Conservation (phyloP, 1,140 invertebrate genomes). For the Magallana angulata region DNA sequence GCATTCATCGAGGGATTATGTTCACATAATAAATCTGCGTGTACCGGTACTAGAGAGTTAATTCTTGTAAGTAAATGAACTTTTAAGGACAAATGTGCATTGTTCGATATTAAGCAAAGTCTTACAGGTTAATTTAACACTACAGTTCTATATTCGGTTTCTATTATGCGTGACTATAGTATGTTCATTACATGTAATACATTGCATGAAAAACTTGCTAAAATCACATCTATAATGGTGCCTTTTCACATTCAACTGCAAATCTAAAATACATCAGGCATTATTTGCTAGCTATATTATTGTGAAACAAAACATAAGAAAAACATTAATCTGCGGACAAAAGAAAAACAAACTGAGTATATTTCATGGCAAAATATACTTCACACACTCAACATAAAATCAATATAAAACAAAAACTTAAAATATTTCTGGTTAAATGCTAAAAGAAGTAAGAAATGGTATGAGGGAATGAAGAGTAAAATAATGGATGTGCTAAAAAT, state of each 20-base stretch:
- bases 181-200: neutral
- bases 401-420: neutral
- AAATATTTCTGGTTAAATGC: constrained; percentile 3
- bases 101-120: neutral
- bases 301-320: neutral
- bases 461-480: neutral
- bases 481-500: too few relatives aligned
- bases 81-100: neutral
- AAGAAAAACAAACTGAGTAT: neutral
- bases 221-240: neutral
- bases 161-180: neutral
- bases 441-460: neutral
- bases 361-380: neutral
- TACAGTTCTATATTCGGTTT: neutral
- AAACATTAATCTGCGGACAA: neutral
- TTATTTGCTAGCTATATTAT: neutral
- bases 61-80: neutral
- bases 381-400: neutral
- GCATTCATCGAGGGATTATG: too few relatives aligned
- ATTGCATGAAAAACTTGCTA: neutral
- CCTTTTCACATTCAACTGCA: neutral
- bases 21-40: too few relatives aligned
- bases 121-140: neutral
- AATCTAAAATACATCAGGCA: neutral
- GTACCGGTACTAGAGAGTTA: too few relatives aligned